Conservation (phyloP, 2,888 invertebrate species). For the Agrochola lychnidis region DNA sequence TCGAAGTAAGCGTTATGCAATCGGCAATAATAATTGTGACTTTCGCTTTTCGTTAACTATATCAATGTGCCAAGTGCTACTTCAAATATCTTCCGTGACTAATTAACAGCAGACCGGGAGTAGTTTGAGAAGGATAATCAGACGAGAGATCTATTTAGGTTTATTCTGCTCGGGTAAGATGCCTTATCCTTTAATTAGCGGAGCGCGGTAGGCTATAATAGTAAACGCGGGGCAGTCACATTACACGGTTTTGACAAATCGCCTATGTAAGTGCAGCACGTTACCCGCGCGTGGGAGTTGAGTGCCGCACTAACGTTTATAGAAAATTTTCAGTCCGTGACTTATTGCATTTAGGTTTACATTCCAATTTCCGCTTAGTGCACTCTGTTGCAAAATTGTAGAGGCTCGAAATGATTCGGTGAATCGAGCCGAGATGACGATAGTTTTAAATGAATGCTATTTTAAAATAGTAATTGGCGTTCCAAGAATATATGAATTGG, state of each 20-base stretch:
- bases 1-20: constrained; percentile 31
- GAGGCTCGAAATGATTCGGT: constrained; percentile 42
- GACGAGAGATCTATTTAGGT: not conserved
- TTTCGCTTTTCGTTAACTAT: constrained; percentile 26
- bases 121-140: not conserved
- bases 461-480: constrained; percentile 43
- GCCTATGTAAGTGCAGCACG: constrained; percentile 60
- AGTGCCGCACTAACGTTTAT: constrained; percentile 59
- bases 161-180: not conserved
- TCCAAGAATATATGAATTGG: constrained; percentile 29
- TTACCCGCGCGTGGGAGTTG: constrained; percentile 56
- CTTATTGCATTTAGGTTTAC: constrained; percentile 63
- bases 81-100: no score
- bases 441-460: constrained; percentile 42
- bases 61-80: constrained; percentile 3
- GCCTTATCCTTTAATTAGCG: constrained; percentile 54
- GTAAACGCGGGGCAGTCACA: constrained; percentile 51
- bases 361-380: constrained; percentile 61
- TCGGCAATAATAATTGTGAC: constrained; percentile 24
- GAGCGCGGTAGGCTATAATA: constrained; percentile 43
- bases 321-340: constrained; percentile 65
- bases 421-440: constrained; percentile 38
- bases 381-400: constrained; percentile 56
- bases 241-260: constrained; percentile 71
- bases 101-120: not conserved